A percentile compares a stretch with the other conserved stretches of the same genome.
phyloP scores from a whole-genome alignment of 2,888 invertebrate species.

The Chaitophorus viminalis region DNA sequence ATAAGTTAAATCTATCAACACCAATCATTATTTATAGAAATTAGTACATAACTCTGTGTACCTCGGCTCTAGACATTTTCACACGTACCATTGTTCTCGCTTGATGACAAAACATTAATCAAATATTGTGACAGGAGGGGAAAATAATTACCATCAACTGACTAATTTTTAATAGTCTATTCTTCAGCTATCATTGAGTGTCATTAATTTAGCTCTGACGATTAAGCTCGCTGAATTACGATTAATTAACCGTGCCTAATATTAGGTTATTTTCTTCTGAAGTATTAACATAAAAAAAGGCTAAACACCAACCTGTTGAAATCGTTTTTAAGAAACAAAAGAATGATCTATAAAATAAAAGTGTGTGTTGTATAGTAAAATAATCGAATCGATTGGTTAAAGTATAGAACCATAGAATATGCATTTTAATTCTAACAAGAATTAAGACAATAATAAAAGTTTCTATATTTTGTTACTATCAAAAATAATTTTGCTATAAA shows the following conservation, averaged over 20 bases:
- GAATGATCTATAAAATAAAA: not conserved
- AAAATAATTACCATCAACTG: conserved; percentile 4
- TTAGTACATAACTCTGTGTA: not conserved
- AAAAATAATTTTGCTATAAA: too few species aligned
- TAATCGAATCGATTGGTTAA: too few species aligned
- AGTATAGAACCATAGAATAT: too few species aligned
- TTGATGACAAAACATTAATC: not conserved
- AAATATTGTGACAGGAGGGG: not conserved
- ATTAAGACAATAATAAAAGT: too few species aligned
- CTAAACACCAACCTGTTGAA: not conserved
- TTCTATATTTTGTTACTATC: too few species aligned
- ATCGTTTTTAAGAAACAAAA: not conserved
- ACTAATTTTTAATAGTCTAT: not conserved
- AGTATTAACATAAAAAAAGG: not conserved
- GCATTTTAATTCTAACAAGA: too few species aligned
- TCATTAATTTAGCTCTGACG: not conserved
- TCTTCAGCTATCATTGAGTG: not conserved
- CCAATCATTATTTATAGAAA: not conserved
- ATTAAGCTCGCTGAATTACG: not conserved
- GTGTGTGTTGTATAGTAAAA: too few species aligned
- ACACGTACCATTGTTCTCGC: not conserved
- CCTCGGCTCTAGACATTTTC: not conserved
- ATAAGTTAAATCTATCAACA: not conserved
- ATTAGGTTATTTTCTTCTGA: not conserved
- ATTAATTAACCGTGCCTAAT: not conserved